Evolutionary conservation across 2,113 vertebrate species (phyloP).

Genomic region (Plectropomus leopardus): DNA sequence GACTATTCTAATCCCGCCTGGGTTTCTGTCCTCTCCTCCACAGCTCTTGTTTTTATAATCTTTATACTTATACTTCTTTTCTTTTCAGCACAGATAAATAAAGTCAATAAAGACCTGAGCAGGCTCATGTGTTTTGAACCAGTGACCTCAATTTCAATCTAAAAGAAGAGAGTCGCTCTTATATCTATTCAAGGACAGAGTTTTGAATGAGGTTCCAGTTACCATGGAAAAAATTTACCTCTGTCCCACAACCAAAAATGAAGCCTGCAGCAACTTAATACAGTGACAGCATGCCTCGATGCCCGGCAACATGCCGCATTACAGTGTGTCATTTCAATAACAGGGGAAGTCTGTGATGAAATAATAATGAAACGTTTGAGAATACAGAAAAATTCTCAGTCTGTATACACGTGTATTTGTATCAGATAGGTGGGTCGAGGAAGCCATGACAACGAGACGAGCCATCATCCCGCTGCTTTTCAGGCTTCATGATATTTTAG

Average conservation of each 20-base stretch:
- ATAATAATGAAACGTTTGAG: not conserved
- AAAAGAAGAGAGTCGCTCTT: conserved; percentile 69
- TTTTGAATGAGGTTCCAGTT: conserved; percentile 78
- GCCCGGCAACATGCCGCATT: conserved; percentile 1
- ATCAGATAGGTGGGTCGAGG: conserved; percentile 5
- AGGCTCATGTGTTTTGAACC: conserved; percentile 25
- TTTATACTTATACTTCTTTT: not conserved
- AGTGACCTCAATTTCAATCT: conserved; percentile 68
- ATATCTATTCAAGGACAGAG: conserved; percentile 75
- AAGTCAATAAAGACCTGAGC: conserved; percentile 44
- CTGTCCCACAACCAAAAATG: conserved; percentile 71
- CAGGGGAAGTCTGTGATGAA: not conserved
- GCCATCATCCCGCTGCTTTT: conserved; percentile 68
- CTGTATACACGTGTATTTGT: not conserved
- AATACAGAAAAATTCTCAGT: not conserved
- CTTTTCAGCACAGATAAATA: conserved; percentile 5
- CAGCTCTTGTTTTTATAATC: not conserved
- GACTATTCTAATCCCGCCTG: not conserved
- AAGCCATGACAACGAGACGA: conserved; percentile 48
- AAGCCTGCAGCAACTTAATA: conserved; percentile 64
- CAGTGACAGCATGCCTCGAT: conserved; percentile 11
- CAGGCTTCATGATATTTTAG: conserved; percentile 66
- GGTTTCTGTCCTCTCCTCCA: not conserved
- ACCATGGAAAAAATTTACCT: conserved; percentile 79
- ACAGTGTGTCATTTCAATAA: conserved; percentile 1